These are phyloP conservation scores for Atherinomorus stipes DNA, from an alignment of 2,113 vertebrate genomes.

Conservation along the genomic window DNA sequence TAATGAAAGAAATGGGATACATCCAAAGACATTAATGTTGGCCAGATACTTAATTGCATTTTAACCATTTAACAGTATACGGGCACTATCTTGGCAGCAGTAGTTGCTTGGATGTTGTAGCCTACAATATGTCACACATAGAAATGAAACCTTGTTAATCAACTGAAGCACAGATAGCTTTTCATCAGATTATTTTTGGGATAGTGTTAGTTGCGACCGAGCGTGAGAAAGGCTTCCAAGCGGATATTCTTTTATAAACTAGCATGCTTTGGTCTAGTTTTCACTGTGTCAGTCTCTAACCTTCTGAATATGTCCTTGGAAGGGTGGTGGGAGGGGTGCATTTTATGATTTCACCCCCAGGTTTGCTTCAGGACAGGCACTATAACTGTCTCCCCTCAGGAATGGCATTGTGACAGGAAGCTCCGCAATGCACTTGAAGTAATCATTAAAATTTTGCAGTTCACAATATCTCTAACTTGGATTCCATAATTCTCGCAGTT, in stretches of 20 bases:
- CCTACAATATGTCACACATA: conserved; percentile 1
- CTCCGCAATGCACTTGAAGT: not conserved
- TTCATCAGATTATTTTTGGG: too few relatives aligned
- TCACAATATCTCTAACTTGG: conserved; percentile 1
- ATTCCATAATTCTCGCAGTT: not conserved
- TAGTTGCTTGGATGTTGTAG: not conserved
- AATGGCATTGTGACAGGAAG: conserved; percentile 12
- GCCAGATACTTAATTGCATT: too few relatives aligned
- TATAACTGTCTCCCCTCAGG: conserved; percentile 44
- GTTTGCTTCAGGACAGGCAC: conserved; percentile 43
- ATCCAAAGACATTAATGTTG: too few relatives aligned
- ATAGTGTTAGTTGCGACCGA: too few relatives aligned
- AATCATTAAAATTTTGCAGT: conserved; percentile 23
- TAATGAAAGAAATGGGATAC: too few relatives aligned
- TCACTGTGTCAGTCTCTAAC: conserved; percentile 1
- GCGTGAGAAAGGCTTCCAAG: too few relatives aligned
- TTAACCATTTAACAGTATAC: conserved; percentile 15
- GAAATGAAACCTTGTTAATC: too few relatives aligned
- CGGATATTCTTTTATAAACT: too few relatives aligned
- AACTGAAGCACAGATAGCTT: too few relatives aligned
- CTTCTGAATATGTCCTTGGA: conserved; percentile 12
- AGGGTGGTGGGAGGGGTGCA: not conserved
- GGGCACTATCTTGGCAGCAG: not conserved
- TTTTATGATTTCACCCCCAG: conserved; percentile 41
- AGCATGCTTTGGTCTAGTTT: not conserved